Base-by-base conservation (phyloP, 2,113 vertebrate species). In the Thomomys bottae region DNA sequence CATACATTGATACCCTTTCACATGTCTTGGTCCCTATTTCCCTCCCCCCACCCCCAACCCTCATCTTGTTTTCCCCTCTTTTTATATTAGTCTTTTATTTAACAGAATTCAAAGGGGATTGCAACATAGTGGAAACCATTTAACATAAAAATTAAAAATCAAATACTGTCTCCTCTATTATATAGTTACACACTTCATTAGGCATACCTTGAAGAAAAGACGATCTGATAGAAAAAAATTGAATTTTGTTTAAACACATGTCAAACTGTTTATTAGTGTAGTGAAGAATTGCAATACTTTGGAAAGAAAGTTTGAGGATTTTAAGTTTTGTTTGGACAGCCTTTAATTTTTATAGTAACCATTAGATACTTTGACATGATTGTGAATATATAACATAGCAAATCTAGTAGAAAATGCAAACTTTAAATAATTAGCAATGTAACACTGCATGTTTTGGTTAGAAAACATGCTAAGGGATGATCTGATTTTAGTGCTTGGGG, bases 401-500 rank as follows among this genome's bases (percentile, higher is more conserved):
- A 95, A 76, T 21, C 63, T 54, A 66, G 64, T 3, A 88, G 77
- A 79, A 93, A 91, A 91, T 30, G 91, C 34, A 84, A 91, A 92
- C 92, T 94, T 95, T 92, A 94, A 95, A 94, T 45, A 72, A 85
- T 70, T 82, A 84, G 78, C 26, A 21, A 84, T 70, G 79, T 81
- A 88, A 91, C 78, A 87, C 0, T 54, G 76, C 72, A 94, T 75
- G 92, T 93, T 94, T 70, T 73, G 70, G 93, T 93, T 97, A 97
- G 95, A 96, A 96, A 96, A 96, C 96, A 91, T 90, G 86, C 92
- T 78, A 93, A 96, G 93, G 95, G 93, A 96, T 96, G 95, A 86
- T 95, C 96, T 97, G 96, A 97, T 96, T 97, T 98, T 96, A 96
- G 95, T 96, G 77, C 95, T 96, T 63, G 93, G 94, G 71, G 12